phyloP scores from a whole-genome alignment of 2,797 vertebrate species.

The Enteromius viviparus region DNA sequence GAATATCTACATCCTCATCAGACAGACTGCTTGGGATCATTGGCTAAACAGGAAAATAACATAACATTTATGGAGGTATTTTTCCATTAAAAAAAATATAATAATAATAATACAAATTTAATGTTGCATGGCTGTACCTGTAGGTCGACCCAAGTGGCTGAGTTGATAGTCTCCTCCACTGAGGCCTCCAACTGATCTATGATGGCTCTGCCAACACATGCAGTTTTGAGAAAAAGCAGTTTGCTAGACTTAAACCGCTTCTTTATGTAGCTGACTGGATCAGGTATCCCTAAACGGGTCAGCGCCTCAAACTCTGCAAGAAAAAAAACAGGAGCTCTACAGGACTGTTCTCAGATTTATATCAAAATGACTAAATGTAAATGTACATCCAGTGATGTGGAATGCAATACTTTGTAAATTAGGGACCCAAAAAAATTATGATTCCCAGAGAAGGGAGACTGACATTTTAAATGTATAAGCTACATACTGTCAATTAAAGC shows the following conservation, averaged over 20 bases:
- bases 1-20: slow-evolving; percentile 84
- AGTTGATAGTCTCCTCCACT: slow-evolving; percentile 91
- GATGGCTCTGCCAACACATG: slow-evolving; percentile 86
- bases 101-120: too few species aligned
- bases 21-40: slow-evolving; percentile 92
- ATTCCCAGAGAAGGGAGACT: neutral
- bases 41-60: slow-evolving; percentile 72
- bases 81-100: too few species aligned
- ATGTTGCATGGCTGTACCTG: slow-evolving; percentile 73
- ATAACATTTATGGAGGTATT: neutral
- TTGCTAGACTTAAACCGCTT: slow-evolving; percentile 88
- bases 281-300: slow-evolving; percentile 90
- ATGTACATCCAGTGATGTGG: neutral
- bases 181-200: slow-evolving; percentile 95
- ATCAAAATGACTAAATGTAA: neutral
- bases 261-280: slow-evolving; percentile 87
- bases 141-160: slow-evolving; percentile 89
- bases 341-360: neutral
- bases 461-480: slow-evolving; percentile 6
- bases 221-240: slow-evolving; percentile 86
- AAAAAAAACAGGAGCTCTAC: neutral
- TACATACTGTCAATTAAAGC: neutral
- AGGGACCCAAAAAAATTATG: neutral
- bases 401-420: neutral
- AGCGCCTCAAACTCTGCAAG: slow-evolving; percentile 90